Base-by-base conservation (phyloP, 1,140 invertebrate genomes). In the Drosophila lacteicornis region DNA sequence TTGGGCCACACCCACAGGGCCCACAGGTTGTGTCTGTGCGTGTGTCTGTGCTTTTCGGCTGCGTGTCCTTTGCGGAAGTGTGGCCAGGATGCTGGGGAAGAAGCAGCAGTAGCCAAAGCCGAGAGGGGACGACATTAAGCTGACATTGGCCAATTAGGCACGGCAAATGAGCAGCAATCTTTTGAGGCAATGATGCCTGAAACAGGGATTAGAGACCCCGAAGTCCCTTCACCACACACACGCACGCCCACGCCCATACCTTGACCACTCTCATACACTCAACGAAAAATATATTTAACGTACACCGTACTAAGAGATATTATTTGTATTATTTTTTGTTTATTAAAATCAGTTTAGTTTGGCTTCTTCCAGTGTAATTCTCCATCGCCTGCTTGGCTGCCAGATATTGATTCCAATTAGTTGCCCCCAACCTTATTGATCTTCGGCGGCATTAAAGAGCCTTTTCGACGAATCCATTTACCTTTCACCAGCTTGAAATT, bases 111-210 rank as follows among this genome's bases (percentile, higher is more conserved):
- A 51, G 40, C 1, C 15, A 51, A 46, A 25, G 47, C 42, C 53
- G 33, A 30, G 61, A 17, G 59, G 76, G 66, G 82, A 61, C 47
- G 79, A 81, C 85, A 90, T 85, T 90, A 88, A 90, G 85, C 85
- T 81, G 85, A 90, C 84, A 82, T 80, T 85, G 85, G 85, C 85
- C 85, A 88, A 88, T 88, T 88, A 90, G 73, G 85, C 75, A 81
- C 78, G 79, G 59, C 82, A 90, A 88, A 90, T 88, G 81, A 90
- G 67, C 85, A 90, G 85, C 85, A 90, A 90, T 90, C 85, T 90
- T 90, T 85, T 79, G 85, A 80, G 75, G 76, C 85, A 90, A 75
- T 88, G 85, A 87, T 88, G 83, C 83, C 82, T 68, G 76, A 86
- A 86, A 60, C 79, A 61, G 78, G 75, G 68, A 71, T 73, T 63